Evolutionary conservation across 2,113 vertebrate species (phyloP), one percentile per base, ranked within the genome.

Genomic region (Psilopsiagon aymara): DNA sequence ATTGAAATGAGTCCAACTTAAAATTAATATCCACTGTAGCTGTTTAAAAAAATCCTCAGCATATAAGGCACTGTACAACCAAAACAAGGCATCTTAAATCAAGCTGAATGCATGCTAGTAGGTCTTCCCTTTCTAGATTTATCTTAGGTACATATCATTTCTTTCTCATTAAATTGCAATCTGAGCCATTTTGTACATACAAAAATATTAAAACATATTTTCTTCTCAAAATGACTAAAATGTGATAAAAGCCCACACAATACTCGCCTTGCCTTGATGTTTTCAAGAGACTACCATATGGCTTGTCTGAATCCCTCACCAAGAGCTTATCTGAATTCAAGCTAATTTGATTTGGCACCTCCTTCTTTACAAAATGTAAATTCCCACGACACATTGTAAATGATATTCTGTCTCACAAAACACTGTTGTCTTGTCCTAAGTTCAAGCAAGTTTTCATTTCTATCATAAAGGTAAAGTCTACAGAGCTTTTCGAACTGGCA

Each of bases 211-310:
- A 95, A 94, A 89, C 69, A 69, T 87, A 94, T 96, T 95, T 96
- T 89, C 86, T 84, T 92, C 92, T 74, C 76, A 91, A 96, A 95
- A 94, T 95, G 90, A 96, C 83, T 94, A 90, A 95, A 96, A 94
- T 86, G 82, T 96, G 92, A 78, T 94, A 91, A 89, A 93, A 94
- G 41, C 85, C 87, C 91, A 89, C 81, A 83, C 63, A 92, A 79
- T 77, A 90, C 68, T 84, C 91, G 29, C 59, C 79, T 84, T 93
- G 29, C 59, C 79, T 92, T 92, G 84, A 81, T 85, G 59, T 86
- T 92, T 86, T 51, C 39, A 71, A 77, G 44, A 25, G 44, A 91
- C 13, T 46, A 94, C 84, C 91, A 92, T 90, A 94, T 94, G 93
- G 93, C 52, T 94, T 70, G 55, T 88, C 53, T 88, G 64, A 90